These are phyloP conservation scores for Schizaphis graminum DNA, from an alignment of 2,888 invertebrate genomes.

Conservation along the genomic window DNA sequence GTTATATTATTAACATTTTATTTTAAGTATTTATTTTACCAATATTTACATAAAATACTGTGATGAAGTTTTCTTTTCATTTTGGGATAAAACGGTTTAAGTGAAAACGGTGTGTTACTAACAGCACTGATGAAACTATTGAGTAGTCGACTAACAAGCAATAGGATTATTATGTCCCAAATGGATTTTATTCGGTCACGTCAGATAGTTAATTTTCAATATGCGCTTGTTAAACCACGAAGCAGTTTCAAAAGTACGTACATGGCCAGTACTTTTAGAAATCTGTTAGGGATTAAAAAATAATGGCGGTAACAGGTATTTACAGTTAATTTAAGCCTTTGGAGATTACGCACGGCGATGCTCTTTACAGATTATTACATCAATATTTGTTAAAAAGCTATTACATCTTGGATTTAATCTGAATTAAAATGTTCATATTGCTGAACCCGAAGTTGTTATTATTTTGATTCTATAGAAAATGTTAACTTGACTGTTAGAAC, in stretches of 20 bases:
- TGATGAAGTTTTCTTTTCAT: background rate
- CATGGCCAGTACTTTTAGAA: conserved; percentile 1
- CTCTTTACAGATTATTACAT: conserved; percentile 55
- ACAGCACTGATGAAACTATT: background rate
- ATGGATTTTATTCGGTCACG: conserved; percentile 43
- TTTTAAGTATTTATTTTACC: background rate
- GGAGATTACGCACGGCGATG: conserved; percentile 5
- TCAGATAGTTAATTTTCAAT: conserved; percentile 50
- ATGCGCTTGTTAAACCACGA: background rate
- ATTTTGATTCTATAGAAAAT: background rate
- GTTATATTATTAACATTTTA: background rate
- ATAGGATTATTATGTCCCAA: conserved; percentile 52
- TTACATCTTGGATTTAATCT: conserved; percentile 29
- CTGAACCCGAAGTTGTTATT: background rate
- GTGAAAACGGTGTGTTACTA: background rate
- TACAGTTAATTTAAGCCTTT: conserved; percentile 18
- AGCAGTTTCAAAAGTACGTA: background rate
- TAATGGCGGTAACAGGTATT: conserved; percentile 21
- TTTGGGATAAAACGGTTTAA: background rate
- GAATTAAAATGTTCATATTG: background rate
- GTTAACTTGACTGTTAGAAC: background rate
- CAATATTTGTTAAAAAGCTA: conserved; percentile 47
- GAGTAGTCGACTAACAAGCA: background rate
- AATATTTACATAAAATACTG: background rate
- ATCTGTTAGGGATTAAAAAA: conserved; percentile 40